Conservation (phyloP, 2,113 vertebrate species). For the Anser brachyrhynchus region DNA sequence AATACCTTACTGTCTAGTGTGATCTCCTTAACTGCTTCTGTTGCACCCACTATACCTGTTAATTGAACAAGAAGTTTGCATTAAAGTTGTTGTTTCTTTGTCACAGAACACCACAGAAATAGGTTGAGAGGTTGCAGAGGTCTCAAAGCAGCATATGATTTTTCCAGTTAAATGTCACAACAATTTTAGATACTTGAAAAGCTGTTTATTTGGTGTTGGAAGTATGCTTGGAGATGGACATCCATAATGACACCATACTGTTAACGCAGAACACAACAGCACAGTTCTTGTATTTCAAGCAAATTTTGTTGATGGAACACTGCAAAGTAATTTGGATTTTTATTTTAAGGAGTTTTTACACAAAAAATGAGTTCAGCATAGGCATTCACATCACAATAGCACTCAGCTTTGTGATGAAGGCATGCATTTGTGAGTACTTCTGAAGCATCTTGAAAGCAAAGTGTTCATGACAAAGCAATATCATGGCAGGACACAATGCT, state of each 20-base stretch:
- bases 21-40: conserved; percentile 90
- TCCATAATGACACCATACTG: neutral
- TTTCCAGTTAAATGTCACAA: neutral
- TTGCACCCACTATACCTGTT: conserved; percentile 84
- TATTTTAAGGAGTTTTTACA: neutral
- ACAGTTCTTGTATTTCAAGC: neutral
- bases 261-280: neutral
- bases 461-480: neutral
- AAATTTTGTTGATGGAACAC: neutral
- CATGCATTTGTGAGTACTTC: neutral
- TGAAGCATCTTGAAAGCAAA: neutral
- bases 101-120: neutral
- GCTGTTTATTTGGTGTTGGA: neutral
- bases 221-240: neutral
- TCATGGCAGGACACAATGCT: neutral
- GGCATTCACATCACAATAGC: neutral
- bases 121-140: neutral
- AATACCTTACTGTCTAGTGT: conserved; percentile 94
- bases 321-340: neutral
- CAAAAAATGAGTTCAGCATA: neutral
- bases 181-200: neutral
- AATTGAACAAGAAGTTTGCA: neutral
- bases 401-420: neutral
- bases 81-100: neutral
- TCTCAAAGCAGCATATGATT: neutral